These are phyloP conservation scores for Lepilemur ruficaudatus DNA, from an alignment of 2,797 vertebrate genomes.

Conservation along the genomic window DNA sequence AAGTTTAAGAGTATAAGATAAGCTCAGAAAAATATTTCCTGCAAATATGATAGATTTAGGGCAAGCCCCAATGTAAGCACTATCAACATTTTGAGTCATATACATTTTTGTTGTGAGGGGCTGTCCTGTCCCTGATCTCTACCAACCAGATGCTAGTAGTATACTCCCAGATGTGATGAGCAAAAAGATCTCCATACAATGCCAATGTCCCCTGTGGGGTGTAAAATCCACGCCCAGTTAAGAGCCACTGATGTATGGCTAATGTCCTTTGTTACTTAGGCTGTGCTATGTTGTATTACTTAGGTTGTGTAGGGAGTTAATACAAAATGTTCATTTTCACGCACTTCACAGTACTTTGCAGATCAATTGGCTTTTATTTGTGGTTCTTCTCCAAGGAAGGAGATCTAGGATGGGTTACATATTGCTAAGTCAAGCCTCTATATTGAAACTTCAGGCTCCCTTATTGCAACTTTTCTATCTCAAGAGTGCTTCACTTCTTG, in stretches of 20 bases:
- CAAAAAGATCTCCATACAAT: not conserved
- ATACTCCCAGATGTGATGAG: not conserved
- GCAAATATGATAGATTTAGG: not conserved
- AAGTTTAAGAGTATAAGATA: conserved; percentile 9
- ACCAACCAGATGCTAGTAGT: not conserved
- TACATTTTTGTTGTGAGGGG: not conserved
- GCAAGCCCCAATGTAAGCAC: not conserved
- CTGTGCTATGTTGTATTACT: not conserved
- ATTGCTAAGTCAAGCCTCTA: not conserved
- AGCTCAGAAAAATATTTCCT: not conserved
- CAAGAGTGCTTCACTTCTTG: conserved; percentile 1
- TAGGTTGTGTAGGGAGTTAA: not conserved
- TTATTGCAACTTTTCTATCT: not conserved
- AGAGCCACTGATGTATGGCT: not conserved
- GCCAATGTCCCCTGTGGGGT: not conserved
- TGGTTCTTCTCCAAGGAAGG: not conserved
- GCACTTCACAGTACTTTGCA: not conserved
- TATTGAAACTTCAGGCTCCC: not conserved
- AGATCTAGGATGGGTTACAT: not conserved
- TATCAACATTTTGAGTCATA: not conserved
- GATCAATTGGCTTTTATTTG: not conserved
- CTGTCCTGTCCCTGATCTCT: not conserved
- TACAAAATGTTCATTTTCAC: not conserved
- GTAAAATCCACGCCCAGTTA: not conserved
- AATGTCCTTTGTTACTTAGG: not conserved